A percentile compares a stretch with the other conserved stretches of the same genome.
Conservation (phyloP, 2,888 invertebrate genomes). For the Phaonia tiefii region DNA sequence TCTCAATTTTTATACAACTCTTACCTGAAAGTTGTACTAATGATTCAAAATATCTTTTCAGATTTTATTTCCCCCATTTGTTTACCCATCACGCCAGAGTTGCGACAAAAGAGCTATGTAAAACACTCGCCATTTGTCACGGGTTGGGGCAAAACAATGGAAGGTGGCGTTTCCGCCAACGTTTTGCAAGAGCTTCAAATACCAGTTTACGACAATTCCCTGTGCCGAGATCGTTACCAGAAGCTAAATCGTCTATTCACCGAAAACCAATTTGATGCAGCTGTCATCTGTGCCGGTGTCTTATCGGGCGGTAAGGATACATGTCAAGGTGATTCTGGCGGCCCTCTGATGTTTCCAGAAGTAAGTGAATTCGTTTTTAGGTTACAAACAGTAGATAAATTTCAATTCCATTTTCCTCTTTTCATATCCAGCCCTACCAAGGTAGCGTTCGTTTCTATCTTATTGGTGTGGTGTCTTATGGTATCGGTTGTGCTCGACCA, state of each 20-base stretch:
- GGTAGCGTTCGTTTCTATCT: slow-evolving; percentile 79
- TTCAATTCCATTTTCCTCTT: slow-evolving; percentile 17
- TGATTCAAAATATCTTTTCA: slow-evolving; percentile 73
- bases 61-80: slow-evolving; percentile 88
- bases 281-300: slow-evolving; percentile 78
- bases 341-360: slow-evolving; percentile 79
- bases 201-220: slow-evolving; percentile 84
- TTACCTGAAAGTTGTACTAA: neutral
- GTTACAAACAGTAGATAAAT: neutral
- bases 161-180: slow-evolving; percentile 84
- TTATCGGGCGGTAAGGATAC: slow-evolving; percentile 78
- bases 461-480: slow-evolving; percentile 86
- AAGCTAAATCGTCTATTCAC: slow-evolving; percentile 72
- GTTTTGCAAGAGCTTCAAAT: slow-evolving; percentile 86
- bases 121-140: slow-evolving; percentile 86
- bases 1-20: too few relatives aligned
- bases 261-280: slow-evolving; percentile 76
- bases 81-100: slow-evolving; percentile 83
- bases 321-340: slow-evolving; percentile 80
- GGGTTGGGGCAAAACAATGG: slow-evolving; percentile 82
- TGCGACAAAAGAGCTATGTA: slow-evolving; percentile 83
- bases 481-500: slow-evolving; percentile 84
- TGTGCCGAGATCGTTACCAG: slow-evolving; percentile 82
- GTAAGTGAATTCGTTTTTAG: slow-evolving; percentile 62
- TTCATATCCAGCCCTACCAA: slow-evolving; percentile 51